Base-by-base conservation (phyloP, 2,888 invertebrate genomes). In the Hetaerina titia region DNA sequence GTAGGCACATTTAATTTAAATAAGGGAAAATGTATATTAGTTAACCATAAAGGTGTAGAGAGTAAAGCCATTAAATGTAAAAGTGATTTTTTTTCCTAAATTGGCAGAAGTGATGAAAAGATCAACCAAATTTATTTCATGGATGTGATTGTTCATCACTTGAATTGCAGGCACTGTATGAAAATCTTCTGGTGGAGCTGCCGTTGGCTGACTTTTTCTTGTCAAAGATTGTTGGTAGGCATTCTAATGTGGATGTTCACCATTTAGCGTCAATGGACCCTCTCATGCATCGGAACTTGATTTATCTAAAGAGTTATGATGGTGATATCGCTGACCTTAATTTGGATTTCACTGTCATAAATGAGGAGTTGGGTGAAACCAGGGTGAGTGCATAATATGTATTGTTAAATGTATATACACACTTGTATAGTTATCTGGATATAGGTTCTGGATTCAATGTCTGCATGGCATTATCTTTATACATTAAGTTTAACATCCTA, bases 151-250 rank as follows among this genome's bases (percentile, higher is more conserved):
- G 1, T 2, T n/a, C n/a, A 95, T 94, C 94, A 94, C 95, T 95
- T 96, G 96, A 31, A 31, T 92, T 92, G 2, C 96, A 98, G 98
- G 99, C 99, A 0, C 97, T 99, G 94, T 99, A 99, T 97, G 99
- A 99, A 96, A 99, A 99, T 97, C 97, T 99, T 95, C 97, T 99
- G 95, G 99, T 99, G 9, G 99, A 99, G 96, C 97, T 99, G 69
- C 99, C 99, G 0, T 97, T 99, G 96, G 99, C 99, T 4, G 99
- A 99, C 96, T 99, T 99, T 97, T 99, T 99, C 97, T 97, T 99
- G 57, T 98, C 99, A 0, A 98, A 99, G 97, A 97, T 99, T 90
- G 97, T 99, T 63, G 98, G 98, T 0, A 98, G 98, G 96, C 97
- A 98, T 95, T 98, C 98, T 22, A 98, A 98, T 94, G 98, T 99